These are phyloP conservation scores for Mus minutoides DNA, from an alignment of 2,797 vertebrate genomes.

Conservation along the genomic window DNA sequence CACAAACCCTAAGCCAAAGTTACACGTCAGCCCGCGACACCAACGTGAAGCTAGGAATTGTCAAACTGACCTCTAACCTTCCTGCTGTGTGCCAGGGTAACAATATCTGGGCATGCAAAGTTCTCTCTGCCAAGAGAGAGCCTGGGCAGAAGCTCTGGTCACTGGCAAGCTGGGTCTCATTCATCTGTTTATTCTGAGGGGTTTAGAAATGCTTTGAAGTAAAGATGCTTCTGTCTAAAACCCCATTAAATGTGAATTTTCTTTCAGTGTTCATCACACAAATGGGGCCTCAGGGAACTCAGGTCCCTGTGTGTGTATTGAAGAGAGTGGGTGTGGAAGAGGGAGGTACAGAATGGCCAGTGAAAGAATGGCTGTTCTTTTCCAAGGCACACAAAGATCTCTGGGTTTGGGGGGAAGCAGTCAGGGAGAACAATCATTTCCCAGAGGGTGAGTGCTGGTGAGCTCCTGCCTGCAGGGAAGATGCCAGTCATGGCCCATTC, in stretches of 20 bases:
- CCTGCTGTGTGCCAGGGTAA: neutral
- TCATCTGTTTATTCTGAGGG: neutral
- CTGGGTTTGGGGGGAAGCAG: neutral
- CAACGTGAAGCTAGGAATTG: neutral
- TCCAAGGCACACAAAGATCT: slow-evolving; percentile 57
- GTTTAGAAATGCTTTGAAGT: neutral
- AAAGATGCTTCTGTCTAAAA: slow-evolving; percentile 47
- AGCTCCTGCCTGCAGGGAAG: neutral
- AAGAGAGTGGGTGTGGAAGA: neutral
- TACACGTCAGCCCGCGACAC: neutral
- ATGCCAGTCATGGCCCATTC: neutral
- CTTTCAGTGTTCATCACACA: slow-evolving; percentile 2
- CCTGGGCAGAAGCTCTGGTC: neutral
- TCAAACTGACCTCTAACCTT: neutral
- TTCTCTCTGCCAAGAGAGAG: neutral
- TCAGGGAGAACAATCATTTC: neutral
- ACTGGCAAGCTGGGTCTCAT: neutral
- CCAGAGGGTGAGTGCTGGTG: neutral
- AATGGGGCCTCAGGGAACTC: neutral
- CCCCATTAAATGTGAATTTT: slow-evolving; percentile 15
- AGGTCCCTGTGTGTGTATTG: neutral
- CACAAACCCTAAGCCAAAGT: neutral
- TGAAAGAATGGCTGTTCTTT: slow-evolving; percentile 24
- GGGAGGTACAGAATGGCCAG: neutral
- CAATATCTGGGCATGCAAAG: neutral